These are phyloP conservation scores for Suricata suricatta DNA, from an alignment of 2,113 vertebrate genomes.

Conservation along the genomic window DNA sequence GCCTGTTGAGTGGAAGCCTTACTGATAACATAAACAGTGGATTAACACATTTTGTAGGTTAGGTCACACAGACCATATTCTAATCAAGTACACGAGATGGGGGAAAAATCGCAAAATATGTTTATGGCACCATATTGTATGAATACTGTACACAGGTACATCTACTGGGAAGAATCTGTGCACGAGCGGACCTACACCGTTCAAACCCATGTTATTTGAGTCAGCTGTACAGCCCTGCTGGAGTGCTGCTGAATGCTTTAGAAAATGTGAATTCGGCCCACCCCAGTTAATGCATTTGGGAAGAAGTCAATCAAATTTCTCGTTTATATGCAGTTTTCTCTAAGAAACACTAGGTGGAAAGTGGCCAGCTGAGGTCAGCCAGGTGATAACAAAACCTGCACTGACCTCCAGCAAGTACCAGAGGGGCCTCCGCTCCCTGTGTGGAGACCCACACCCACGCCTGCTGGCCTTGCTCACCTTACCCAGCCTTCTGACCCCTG, in stretches of 20 bases:
- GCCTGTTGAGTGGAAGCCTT: not conserved
- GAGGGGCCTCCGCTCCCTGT: not conserved
- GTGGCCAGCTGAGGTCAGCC: not conserved
- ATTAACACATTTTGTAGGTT: not conserved
- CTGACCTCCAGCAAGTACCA: not conserved
- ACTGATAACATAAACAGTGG: not conserved
- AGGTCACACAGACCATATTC: not conserved
- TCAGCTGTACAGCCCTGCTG: not conserved
- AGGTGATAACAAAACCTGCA: not conserved
- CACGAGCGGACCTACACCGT: not conserved
- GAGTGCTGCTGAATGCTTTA: not conserved
- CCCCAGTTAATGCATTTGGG: not conserved
- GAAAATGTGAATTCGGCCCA: not conserved
- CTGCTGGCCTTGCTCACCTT: not conserved
- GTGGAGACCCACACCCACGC: not conserved
- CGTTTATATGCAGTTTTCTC: not conserved
- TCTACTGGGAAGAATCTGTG: not conserved
- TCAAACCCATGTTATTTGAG: not conserved
- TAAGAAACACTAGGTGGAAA: not conserved
- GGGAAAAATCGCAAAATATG: not conserved
- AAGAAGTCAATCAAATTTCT: not conserved
- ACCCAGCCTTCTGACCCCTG: not conserved
- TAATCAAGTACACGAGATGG: not conserved
- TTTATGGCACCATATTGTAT: not conserved
- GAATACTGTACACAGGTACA: not conserved